A percentile compares a stretch with the other conserved stretches of the same genome.
Evolutionary conservation across 2,888 invertebrate genomes (phyloP).

Genomic region (Drosophila demipolita): DNA sequence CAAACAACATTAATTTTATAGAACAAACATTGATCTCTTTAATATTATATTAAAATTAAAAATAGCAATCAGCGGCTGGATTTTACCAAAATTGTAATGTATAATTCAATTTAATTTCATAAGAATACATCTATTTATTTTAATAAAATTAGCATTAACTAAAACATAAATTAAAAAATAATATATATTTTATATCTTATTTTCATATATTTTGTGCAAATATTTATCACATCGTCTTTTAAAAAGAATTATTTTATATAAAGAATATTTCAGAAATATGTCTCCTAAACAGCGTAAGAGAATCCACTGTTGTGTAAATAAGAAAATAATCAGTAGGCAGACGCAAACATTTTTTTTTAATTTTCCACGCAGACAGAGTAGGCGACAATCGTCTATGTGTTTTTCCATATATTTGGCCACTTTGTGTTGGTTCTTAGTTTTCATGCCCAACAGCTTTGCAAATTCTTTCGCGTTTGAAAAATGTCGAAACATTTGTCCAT

Average conservation of each 20-base stretch:
- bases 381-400: slow-evolving; percentile 52
- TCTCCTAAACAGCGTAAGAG: neutral
- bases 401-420: slow-evolving; percentile 77
- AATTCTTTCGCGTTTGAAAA: slow-evolving; percentile 69
- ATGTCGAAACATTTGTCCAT: slow-evolving; percentile 80
- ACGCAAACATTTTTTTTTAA: slow-evolving; percentile 42
- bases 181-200: neutral
- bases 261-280: no score
- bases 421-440: slow-evolving; percentile 51
- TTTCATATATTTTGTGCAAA: neutral
- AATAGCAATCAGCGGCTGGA: neutral
- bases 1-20: slow-evolving; percentile 50
- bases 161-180: neutral
- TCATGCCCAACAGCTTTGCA: slow-evolving; percentile 52
- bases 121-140: no score
- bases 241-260: neutral
- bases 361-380: slow-evolving; percentile 27
- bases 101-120: neutral
- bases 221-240: neutral
- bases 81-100: neutral
- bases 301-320: slow-evolving; percentile 32
- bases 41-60: neutral
- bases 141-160: neutral
- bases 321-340: slow-evolving; percentile 45
- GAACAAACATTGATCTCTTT: slow-evolving; percentile 1